A percentile compares a stretch with the other conserved stretches of the same genome.
These are phyloP conservation scores for Palloptera scutellata DNA, from an alignment of 2,888 invertebrate genomes.

Conservation along the genomic window DNA sequence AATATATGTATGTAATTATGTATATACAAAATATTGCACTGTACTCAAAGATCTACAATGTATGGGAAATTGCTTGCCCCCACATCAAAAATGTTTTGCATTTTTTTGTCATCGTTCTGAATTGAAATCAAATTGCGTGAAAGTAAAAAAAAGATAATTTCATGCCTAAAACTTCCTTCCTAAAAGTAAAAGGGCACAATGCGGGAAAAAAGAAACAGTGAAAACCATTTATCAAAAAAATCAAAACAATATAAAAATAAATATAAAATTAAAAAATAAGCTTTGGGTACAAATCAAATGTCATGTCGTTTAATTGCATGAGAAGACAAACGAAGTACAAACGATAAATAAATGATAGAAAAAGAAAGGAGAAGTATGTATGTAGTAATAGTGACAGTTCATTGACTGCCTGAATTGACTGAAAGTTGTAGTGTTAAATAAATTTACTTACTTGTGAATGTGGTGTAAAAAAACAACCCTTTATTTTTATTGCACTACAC, in stretches of 20 bases:
- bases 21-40: too few species aligned
- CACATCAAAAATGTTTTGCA: too few species aligned
- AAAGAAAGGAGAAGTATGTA: not conserved
- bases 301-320: conserved; percentile 42
- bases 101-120: not conserved
- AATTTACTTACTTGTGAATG: not conserved
- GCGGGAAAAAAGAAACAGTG: too few species aligned
- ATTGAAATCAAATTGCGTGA: conserved; percentile 30
- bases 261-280: not conserved
- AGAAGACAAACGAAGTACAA: not conserved
- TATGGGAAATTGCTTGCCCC: too few species aligned
- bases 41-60: too few species aligned
- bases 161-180: conserved; percentile 23
- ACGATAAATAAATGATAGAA: too few species aligned
- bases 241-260: not conserved
- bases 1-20: too few species aligned
- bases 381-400: conserved; percentile 32
- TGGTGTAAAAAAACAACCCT: conserved; percentile 24
- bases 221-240: too few species aligned
- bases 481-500: conserved; percentile 4
- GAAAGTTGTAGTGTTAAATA: not conserved
- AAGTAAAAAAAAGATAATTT: conserved; percentile 29
- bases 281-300: conserved; percentile 37
- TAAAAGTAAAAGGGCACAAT: not conserved
- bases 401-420: conserved; percentile 27